Evolutionary conservation across 2,888 invertebrate species (phyloP).

Genomic region (Phorcus lineatus): DNA sequence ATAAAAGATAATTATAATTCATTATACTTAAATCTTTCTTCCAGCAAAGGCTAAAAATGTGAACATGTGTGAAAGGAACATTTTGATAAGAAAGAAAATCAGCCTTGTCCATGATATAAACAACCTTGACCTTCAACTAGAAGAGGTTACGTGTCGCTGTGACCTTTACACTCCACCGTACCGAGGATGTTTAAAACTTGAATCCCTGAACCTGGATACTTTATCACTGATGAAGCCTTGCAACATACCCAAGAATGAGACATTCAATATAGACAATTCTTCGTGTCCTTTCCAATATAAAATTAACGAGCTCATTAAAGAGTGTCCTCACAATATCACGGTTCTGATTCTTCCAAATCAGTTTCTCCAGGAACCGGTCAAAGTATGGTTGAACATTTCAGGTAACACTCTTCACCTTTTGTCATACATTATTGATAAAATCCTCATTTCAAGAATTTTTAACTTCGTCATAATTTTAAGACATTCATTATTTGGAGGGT

Average conservation of each 20-base stretch:
- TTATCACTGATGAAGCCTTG: background rate
- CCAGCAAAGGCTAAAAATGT: slow-evolving; percentile 16
- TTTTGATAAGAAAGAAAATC: background rate
- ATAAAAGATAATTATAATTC: no score
- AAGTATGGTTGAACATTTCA: slow-evolving; percentile 1
- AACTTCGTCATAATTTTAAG: no score
- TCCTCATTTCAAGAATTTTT: no score
- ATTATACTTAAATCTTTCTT: no score
- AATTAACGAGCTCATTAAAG: background rate
- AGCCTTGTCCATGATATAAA: background rate
- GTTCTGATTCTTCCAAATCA: background rate
- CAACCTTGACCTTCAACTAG: background rate
- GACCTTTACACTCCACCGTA: slow-evolving; percentile 9
- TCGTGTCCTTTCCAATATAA: background rate
- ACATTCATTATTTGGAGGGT: no score
- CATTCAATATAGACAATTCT: background rate
- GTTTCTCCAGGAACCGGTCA: background rate
- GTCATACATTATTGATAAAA: no score
- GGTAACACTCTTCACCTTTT: background rate
- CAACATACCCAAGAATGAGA: background rate
- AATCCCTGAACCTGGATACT: background rate
- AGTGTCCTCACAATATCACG: slow-evolving; percentile 1
- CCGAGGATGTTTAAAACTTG: background rate
- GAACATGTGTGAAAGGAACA: background rate
- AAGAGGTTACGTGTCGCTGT: slow-evolving; percentile 6